Evolutionary conservation across 1,140 invertebrate genomes (phyloP).

Genomic region (Tetragnatha versicolor): DNA sequence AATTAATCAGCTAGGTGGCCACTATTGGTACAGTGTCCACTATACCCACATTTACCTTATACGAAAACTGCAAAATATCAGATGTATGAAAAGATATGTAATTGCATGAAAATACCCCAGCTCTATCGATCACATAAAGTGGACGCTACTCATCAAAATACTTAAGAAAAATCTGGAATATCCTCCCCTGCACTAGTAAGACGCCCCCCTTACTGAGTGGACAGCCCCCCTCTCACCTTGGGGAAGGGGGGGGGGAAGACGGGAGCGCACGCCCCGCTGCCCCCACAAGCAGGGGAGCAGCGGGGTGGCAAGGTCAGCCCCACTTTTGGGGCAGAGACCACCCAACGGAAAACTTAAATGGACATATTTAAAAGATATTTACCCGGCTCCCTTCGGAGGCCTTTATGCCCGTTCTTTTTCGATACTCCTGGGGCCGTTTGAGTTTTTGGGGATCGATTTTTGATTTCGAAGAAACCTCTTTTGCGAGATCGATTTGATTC

Average conservation of each 20-base stretch:
- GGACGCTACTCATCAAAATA: too few relatives aligned
- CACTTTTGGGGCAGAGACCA: conserved; percentile 10
- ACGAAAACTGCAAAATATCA: too few relatives aligned
- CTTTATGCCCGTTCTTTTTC: conserved; percentile 41
- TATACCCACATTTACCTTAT: too few relatives aligned
- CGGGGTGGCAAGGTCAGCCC: conserved; percentile 37
- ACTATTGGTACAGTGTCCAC: too few relatives aligned
- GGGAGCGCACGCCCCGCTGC: conserved; percentile 35
- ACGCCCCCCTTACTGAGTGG: neutral
- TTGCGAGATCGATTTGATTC: too few relatives aligned
- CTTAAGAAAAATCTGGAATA: too few relatives aligned
- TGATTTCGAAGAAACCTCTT: too few relatives aligned
- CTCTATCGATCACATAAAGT: too few relatives aligned
- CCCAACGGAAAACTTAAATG: conserved; percentile 44
- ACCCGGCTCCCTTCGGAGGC: neutral
- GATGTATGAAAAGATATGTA: too few relatives aligned
- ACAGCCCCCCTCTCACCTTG: conserved; percentile 36
- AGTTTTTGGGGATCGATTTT: conserved; percentile 5
- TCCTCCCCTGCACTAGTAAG: too few relatives aligned
- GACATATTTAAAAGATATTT: conserved; percentile 55
- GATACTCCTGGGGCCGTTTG: neutral
- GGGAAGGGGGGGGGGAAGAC: neutral
- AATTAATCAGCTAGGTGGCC: too few relatives aligned
- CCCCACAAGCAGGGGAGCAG: conserved; percentile 39
- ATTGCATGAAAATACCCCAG: too few relatives aligned